Conservation (phyloP, 1,140 invertebrate genomes). For the Periplaneta americana region DNA sequence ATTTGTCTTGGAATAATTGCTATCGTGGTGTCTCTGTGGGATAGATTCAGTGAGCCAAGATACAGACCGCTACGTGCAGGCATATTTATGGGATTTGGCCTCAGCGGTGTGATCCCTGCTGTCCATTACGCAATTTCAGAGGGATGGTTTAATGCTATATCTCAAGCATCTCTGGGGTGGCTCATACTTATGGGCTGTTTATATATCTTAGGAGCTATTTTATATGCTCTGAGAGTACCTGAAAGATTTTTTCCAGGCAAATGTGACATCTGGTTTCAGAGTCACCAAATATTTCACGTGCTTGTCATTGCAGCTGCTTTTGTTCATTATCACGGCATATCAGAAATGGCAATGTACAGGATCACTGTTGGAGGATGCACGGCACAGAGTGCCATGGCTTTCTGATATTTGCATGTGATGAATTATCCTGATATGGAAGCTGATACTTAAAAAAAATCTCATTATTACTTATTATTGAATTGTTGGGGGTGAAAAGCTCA, state of each 20-base stretch:
- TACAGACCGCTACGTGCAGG: constrained; percentile 69
- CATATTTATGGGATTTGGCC: constrained; percentile 91
- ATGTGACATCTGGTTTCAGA: constrained; percentile 99
- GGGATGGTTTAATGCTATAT: constrained; percentile 81
- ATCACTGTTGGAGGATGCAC: constrained; percentile 89
- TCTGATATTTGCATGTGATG: no score
- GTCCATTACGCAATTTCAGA: constrained; percentile 83
- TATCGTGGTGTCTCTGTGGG: constrained; percentile 73
- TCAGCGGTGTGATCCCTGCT: constrained; percentile 91
- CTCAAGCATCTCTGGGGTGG: constrained; percentile 90
- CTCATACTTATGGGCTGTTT: constrained; percentile 91
- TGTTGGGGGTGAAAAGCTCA: no score
- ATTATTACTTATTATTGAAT: neutral
- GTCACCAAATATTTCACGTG: constrained; percentile 97
- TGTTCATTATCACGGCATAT: constrained; percentile 97
- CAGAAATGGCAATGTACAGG: constrained; percentile 92
- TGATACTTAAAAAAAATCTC: neutral
- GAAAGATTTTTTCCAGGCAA: constrained; percentile 98
- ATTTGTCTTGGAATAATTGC: constrained; percentile 53
- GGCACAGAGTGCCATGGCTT: neutral
- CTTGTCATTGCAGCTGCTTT: constrained; percentile 96
- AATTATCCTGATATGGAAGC: no score
- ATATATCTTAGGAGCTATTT: constrained; percentile 92
- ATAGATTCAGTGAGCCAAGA: constrained; percentile 90
- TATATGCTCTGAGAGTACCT: constrained; percentile 92